phyloP scores from a whole-genome alignment of 2,797 vertebrate genomes.

The Tadarida brasiliensis region DNA sequence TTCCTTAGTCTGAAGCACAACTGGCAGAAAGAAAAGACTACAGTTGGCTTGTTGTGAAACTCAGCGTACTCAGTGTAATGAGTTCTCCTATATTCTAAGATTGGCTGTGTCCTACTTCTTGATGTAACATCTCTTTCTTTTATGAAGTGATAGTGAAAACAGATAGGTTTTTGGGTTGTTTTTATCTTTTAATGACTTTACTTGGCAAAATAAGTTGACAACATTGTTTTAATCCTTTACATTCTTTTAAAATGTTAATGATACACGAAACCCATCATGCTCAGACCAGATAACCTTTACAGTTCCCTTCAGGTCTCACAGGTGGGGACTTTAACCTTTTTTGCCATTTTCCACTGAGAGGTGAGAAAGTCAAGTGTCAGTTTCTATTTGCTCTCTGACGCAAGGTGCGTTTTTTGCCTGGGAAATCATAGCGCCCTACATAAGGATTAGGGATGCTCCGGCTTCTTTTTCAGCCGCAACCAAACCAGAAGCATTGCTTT shows the following conservation, averaged over 20 bases:
- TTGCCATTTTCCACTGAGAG: conserved; percentile 23
- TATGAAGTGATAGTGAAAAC: conserved; percentile 11
- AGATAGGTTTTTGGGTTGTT: not conserved
- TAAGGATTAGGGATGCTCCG: not conserved
- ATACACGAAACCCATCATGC: not conserved
- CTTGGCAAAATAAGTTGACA: conserved; percentile 44
- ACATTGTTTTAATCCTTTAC: conserved; percentile 30
- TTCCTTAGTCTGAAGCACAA: conserved; percentile 10
- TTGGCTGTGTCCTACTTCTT: not conserved
- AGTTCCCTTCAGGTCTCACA: conserved; percentile 18
- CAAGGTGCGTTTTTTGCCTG: conserved; percentile 34
- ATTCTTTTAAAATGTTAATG: conserved; percentile 54
- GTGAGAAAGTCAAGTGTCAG: conserved; percentile 63
- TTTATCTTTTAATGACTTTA: conserved; percentile 57
- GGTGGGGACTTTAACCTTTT: conserved; percentile 54
- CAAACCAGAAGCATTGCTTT: conserved; percentile 7
- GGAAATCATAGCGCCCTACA: not conserved
- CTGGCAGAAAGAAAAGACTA: not conserved
- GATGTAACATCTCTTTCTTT: conserved; percentile 39
- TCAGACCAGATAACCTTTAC: conserved; percentile 58
- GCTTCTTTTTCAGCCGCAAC: conserved; percentile 18
- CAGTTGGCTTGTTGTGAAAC: not conserved
- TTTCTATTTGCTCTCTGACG: conserved; percentile 57
- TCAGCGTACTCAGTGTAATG: not conserved
- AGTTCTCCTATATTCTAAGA: not conserved